Evolutionary conservation across 2,113 vertebrate genomes (phyloP).

Genomic region (Oncorhynchus clarkii): DNA sequence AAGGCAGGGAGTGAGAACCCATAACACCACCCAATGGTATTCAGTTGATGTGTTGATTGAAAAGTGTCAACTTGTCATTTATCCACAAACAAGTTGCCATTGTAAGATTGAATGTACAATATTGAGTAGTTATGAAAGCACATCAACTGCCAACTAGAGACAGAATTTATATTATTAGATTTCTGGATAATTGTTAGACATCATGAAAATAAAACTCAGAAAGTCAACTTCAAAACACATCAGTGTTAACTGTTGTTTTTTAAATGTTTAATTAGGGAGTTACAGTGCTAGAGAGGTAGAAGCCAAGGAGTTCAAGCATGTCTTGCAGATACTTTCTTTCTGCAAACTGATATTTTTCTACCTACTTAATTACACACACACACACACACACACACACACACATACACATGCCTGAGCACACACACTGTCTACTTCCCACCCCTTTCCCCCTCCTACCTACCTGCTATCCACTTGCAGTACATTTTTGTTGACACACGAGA

Average conservation of each 20-base stretch:
- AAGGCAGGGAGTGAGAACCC: too few species aligned
- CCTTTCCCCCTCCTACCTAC: conserved; percentile 16
- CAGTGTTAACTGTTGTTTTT: conserved; percentile 5
- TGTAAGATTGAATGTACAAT: too few species aligned
- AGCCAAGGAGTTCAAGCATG: conserved; percentile 43
- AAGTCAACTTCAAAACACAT: too few species aligned
- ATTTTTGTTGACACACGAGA: conserved; percentile 48
- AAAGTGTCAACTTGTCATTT: too few species aligned
- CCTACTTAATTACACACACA: conserved; percentile 24
- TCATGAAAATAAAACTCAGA: too few species aligned
- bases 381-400: conserved; percentile 11
- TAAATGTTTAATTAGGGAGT: conserved; percentile 49
- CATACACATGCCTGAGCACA: conserved; percentile 25
- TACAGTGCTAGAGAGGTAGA: conserved; percentile 14
- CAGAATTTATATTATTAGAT: too few species aligned
- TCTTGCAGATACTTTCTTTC: conserved; percentile 44
- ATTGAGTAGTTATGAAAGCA: too few species aligned
- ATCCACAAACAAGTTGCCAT: too few species aligned
- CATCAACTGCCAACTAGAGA: too few species aligned
- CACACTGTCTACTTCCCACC: conserved; percentile 14
- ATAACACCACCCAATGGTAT: too few species aligned
- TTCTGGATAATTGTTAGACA: too few species aligned
- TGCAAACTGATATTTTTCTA: conserved; percentile 46
- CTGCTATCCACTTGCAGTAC: conserved; percentile 38
- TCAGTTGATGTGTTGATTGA: too few species aligned